Percentiles rank a stretch among this genome's conserved stretches.
These are phyloP conservation scores for Columba janthina DNA, from an alignment of 2,113 vertebrate genomes.

Conservation along the genomic window DNA sequence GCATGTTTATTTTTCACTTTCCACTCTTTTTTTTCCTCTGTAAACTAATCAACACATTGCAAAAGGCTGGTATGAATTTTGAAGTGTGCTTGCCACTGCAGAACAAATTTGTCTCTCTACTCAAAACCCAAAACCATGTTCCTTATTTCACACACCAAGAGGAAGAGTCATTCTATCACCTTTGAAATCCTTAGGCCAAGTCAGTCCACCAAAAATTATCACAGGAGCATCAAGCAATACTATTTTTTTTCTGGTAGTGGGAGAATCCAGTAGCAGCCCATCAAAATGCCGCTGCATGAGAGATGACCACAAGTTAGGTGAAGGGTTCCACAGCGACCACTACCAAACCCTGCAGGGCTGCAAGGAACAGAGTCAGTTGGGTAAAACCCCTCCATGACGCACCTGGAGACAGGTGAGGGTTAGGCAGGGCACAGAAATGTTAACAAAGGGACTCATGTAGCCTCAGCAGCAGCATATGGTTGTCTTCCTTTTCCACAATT, in stretches of 20 bases:
- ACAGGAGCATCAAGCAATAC: neutral
- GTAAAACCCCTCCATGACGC: neutral
- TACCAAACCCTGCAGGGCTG: neutral
- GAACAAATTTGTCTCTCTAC: neutral
- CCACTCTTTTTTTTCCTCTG: neutral
- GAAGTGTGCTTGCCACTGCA: neutral
- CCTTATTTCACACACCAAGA: neutral
- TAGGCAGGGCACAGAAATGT: neutral
- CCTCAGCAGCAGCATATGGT: neutral
- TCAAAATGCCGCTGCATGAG: fast-evolving
- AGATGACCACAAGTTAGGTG: neutral
- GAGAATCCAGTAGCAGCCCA: neutral
- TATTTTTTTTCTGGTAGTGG: fast-evolving
- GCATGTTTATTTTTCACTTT: neutral
- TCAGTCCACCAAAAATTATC: neutral
- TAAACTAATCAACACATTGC: neutral
- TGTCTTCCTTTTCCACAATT: neutral
- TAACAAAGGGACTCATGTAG: neutral
- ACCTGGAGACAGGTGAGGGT: neutral
- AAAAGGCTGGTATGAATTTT: neutral
- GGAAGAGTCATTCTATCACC: neutral
- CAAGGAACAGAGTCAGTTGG: fast-evolving
- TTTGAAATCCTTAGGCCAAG: neutral
- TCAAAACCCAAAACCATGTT: neutral
- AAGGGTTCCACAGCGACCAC: neutral